Percentiles rank a stretch among this genome's conserved stretches.
Conservation (phyloP, 2,888 invertebrate genomes). For the Hypsopygia costalis region DNA sequence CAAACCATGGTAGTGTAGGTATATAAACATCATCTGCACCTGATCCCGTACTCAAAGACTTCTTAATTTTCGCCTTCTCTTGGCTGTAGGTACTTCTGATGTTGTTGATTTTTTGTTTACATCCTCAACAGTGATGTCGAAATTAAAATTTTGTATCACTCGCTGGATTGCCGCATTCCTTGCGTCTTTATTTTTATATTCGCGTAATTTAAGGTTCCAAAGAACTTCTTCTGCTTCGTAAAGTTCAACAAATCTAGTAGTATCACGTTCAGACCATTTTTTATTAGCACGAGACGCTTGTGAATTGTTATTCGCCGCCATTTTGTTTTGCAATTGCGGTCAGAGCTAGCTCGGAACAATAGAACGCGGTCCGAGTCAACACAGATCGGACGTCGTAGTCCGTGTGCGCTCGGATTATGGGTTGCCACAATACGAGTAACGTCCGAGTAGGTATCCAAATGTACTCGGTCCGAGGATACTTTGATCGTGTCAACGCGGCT, state of each 20-base stretch:
- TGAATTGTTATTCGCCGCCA: not conserved
- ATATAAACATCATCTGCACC: conserved; percentile 10
- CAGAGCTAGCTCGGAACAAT: not conserved
- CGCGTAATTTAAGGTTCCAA: too few species aligned
- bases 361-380: too few species aligned
- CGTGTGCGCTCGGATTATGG: too few species aligned
- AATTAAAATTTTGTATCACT: not conserved
- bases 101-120: conserved; percentile 13
- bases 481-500: not conserved
- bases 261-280: conserved; percentile 1
- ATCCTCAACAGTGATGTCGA: not conserved
- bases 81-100: conserved; percentile 9
- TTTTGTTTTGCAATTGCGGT: not conserved
- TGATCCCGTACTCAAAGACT: conserved; percentile 4
- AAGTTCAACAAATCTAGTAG: conserved; percentile 10
- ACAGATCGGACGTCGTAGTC: too few species aligned
- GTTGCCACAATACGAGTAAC: too few species aligned
- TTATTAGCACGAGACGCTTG: conserved; percentile 15
- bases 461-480: not conserved
- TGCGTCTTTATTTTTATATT: not conserved
- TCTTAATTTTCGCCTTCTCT: conserved; percentile 7
- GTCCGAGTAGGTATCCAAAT: too few species aligned
- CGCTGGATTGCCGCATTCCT: not conserved
- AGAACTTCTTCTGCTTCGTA: conserved; percentile 8
- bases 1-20: not conserved